phyloP scores from a whole-genome alignment of 2,797 vertebrate genomes.

The Gymnothorax javanicus region DNA sequence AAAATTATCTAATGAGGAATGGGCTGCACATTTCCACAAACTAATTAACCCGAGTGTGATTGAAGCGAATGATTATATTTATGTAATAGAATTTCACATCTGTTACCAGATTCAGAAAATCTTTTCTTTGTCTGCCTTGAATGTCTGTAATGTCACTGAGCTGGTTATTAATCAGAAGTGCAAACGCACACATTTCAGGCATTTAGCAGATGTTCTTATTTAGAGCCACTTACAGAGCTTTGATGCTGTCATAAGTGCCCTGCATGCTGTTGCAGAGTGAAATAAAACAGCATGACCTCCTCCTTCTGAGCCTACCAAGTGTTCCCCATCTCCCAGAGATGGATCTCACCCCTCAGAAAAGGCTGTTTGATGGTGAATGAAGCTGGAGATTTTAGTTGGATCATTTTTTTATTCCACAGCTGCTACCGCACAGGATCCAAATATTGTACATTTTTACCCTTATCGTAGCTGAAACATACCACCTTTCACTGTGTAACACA shows the following conservation, averaged over 20 bases:
- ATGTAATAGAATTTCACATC: slow-evolving; percentile 99
- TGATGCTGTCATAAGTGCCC: too few relatives aligned
- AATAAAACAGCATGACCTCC: too few relatives aligned
- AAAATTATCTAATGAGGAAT: slow-evolving; percentile 99
- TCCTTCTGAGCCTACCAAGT: too few relatives aligned
- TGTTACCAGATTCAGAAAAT: slow-evolving; percentile 82
- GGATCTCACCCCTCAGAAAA: too few relatives aligned
- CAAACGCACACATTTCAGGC: slow-evolving; percentile 9
- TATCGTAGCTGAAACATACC: not conserved
- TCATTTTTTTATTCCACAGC: not conserved
- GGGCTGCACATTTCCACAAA: slow-evolving; percentile 99
- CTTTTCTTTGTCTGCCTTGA: slow-evolving; percentile 27
- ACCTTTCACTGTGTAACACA: not conserved
- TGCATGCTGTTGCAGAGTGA: too few relatives aligned
- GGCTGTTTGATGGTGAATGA: too few relatives aligned
- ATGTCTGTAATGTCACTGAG: slow-evolving; percentile 13
- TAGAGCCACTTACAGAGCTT: not conserved
- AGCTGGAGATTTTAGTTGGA: too few relatives aligned
- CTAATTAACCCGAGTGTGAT: slow-evolving; percentile 98
- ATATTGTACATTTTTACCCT: too few relatives aligned
- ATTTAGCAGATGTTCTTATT: not conserved
- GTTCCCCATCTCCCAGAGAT: too few relatives aligned
- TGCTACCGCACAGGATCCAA: not conserved
- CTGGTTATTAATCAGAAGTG: slow-evolving; percentile 12
- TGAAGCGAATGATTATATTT: slow-evolving; percentile 99